Conservation (phyloP, 1,140 invertebrate species). For the Zophobas morio region DNA sequence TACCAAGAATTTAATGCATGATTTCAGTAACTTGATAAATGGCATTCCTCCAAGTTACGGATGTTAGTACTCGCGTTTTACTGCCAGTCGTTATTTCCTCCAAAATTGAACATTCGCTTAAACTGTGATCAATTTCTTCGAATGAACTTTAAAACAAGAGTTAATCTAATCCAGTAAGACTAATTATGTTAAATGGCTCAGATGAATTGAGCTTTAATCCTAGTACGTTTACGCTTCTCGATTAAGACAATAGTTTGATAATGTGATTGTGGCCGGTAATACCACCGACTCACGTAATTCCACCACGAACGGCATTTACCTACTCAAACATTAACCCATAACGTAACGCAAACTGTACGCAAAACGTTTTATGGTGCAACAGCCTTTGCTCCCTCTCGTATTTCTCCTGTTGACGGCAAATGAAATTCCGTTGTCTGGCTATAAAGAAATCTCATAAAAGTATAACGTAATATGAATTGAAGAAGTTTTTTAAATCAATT, state of each 20-base stretch:
- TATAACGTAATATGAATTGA: conserved; percentile 8
- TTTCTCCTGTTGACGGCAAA: conserved; percentile 1
- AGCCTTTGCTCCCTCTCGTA: conserved; percentile 5
- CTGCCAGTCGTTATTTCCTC: not conserved
- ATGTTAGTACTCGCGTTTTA: not conserved
- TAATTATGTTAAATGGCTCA: conserved; percentile 56
- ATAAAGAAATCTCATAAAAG: conserved; percentile 18
- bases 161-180: conserved; percentile 51
- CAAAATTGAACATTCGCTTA: conserved; percentile 42
- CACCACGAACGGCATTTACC: conserved; percentile 30
- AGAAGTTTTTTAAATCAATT: conserved; percentile 26
- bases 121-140: conserved; percentile 26
- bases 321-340: conserved; percentile 30
- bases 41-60: no score
- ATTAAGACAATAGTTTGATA: conserved; percentile 56
- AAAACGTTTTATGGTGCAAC: conserved; percentile 16
- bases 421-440: not conserved
- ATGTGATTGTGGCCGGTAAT: conserved; percentile 53
- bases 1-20: no score
- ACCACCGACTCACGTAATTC: conserved; percentile 49
- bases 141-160: conserved; percentile 45
- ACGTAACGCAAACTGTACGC: conserved; percentile 32
- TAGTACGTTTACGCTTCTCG: conserved; percentile 49
- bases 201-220: conserved; percentile 53
- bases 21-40: no score